Base-by-base conservation (phyloP, 2,797 vertebrate genomes). In the Crenichthys baileyi region DNA sequence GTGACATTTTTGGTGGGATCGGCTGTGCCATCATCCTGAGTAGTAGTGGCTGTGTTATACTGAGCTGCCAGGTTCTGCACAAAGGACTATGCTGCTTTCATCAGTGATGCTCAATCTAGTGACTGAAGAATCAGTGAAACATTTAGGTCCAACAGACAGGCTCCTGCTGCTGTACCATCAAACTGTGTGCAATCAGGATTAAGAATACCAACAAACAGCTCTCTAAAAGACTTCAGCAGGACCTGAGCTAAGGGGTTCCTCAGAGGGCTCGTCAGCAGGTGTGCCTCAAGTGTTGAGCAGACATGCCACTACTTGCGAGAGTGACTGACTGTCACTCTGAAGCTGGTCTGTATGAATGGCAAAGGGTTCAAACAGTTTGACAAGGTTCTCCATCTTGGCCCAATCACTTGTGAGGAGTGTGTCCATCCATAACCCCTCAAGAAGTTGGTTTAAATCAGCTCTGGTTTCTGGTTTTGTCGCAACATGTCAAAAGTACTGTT, bases 281-380 rank as follows among this genome's bases (percentile, higher is more conserved):
- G 80, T 80, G 80, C 81, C 73, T 88, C 83, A 50, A 83, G 79
- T 36, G 72, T 87, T 87, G 46, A 89, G 83, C 72, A 87, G 75
- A 46, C 78, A 85, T 81, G 78, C 83, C 79, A 85, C 82, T 74
- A 80, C 83, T 72, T 87, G 67, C 78, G 82, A 88, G 53, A 85
- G 80, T 70, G 82, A 87, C 78, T 87, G 84, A 39, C 83, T 87
- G 81, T 88, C 83, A 85, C 70, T 81, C 72, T 83, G 83, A 79
- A 83, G 78, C 78, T 87, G 81, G 24, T 73, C 80, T 82, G 79
- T 84, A 61, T 85, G 73, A 48, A 48, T 31, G 7, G 29, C 26
- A 24, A 85, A 85, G 26, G 70, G 82, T 58, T 90, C 80, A 78
- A 85, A 67, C 20, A 83, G 74, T 60, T 85, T 86, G 22, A 86